Evolutionary conservation across 1,140 invertebrate species (phyloP).

Genomic region (Sipha flava): DNA sequence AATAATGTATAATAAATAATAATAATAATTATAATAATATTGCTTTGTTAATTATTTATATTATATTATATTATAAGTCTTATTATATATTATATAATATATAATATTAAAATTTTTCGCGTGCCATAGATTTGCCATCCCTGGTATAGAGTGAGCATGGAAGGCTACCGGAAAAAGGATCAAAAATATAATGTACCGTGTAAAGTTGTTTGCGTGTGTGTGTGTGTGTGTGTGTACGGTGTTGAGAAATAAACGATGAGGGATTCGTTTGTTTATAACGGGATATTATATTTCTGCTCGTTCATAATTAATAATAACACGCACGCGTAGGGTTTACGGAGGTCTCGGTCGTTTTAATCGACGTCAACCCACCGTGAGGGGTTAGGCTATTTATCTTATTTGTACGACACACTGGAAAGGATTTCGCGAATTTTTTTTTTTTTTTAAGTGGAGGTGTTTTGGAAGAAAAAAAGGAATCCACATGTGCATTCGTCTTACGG

Average conservation of each 20-base stretch:
- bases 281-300: slow-evolving; percentile 12
- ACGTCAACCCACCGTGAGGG: slow-evolving; percentile 20
- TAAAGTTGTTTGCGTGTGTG: too few species aligned
- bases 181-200: too few species aligned
- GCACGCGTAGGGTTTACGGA: background rate
- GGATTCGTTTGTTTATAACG: background rate
- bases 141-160: too few species aligned
- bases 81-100: too few species aligned
- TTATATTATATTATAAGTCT: too few species aligned
- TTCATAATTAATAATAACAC: slow-evolving; percentile 14
- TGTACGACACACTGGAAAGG: background rate
- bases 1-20: too few species aligned
- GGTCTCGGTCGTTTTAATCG: slow-evolving; percentile 22
- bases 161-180: too few species aligned
- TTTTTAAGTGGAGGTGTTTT: slow-evolving; percentile 5
- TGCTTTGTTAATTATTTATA: too few species aligned
- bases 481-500: slow-evolving; percentile 7
- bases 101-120: too few species aligned
- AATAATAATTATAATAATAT: too few species aligned
- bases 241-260: background rate
- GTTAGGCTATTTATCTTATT: slow-evolving; percentile 26
- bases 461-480: background rate
- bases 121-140: too few species aligned
- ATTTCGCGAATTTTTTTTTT: slow-evolving; percentile 25
- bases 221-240: background rate